Base-by-base conservation (phyloP, 1,140 invertebrate genomes). In the Oryctes rhinoceros region DNA sequence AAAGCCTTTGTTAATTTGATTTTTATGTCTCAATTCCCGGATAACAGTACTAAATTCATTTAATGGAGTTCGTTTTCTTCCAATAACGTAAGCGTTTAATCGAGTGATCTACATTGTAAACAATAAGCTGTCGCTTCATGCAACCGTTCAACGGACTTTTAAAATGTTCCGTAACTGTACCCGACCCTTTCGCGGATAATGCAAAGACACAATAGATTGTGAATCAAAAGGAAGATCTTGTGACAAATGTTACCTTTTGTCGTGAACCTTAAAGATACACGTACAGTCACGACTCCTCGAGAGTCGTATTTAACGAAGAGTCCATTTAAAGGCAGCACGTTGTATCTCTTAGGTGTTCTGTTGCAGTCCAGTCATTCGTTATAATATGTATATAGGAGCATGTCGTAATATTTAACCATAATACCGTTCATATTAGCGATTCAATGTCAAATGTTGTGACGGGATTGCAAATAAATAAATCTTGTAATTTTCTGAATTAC, bases 161-260 rank as follows among this genome's bases (percentile, higher is more conserved):
- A 59, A 59, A 59, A 59, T 59, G n/a, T 59, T 59, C 53, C n/a
- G 53, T 59, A 59, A 59, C 53, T 59, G 53, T 59, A 59, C 53
- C n/a, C 15, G 11, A 18, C 3, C 9, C 2, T 49, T 49, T 15
- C 53, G 53, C 5, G 15, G 53, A 59, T 59, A 59, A 59, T 59
- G 4, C 53, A 59, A 59, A 59, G 15, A 59, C 53, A 59, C 53
- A 59, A 59, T 59, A 59, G 53, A 59, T 59, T 59, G 53, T 59
- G 53, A 59, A 59, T 59, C 53, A 59, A 59, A 59, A 59, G 18
- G 53, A 59, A 59, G 53, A 59, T 59, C 53, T 15, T n/a, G 53
- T 59, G 53, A 59, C 53, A 59, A 59, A n/a, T 59, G 53, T 59
- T 59, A 59, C 53, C 53, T 18, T n/a, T 59, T 18, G 53, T 59